Percentiles rank a stretch among this genome's conserved stretches.
phyloP scores from a whole-genome alignment of 2,888 invertebrate species.

The Notodonta dromedarius region DNA sequence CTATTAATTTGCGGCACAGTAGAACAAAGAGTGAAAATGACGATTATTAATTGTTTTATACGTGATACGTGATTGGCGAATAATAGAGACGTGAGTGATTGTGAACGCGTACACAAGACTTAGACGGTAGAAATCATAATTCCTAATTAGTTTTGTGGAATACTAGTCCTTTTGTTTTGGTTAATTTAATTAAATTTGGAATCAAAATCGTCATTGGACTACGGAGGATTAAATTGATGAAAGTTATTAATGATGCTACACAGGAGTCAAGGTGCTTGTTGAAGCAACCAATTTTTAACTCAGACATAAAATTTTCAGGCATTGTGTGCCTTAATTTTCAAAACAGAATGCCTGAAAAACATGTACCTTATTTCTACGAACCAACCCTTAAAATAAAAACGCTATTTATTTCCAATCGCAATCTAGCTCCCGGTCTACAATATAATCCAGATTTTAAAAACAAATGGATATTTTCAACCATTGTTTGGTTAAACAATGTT shows the following conservation, averaged over 20 bases:
- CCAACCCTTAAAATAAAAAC: too few relatives aligned
- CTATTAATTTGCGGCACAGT: conserved; percentile 46
- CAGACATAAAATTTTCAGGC: too few relatives aligned
- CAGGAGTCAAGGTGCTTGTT: too few relatives aligned
- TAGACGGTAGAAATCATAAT: neutral
- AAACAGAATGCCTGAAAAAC: too few relatives aligned
- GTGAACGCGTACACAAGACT: neutral
- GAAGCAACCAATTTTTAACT: too few relatives aligned
- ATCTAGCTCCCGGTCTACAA: conserved; percentile 44
- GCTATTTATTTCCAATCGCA: neutral
- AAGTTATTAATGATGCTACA: too few relatives aligned
- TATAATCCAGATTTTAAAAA: conserved; percentile 59
- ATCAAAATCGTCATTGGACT: neutral
- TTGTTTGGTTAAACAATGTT: conserved; percentile 44
- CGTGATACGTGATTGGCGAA: conserved; percentile 47
- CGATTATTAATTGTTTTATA: conserved; percentile 45
- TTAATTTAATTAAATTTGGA: neutral
- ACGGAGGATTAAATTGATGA: too few relatives aligned
- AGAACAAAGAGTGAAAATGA: conserved; percentile 43
- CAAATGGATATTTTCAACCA: conserved; percentile 34
- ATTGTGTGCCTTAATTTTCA: too few relatives aligned
- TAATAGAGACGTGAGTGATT: conserved; percentile 35
- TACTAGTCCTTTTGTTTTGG: too few relatives aligned
- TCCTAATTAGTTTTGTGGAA: neutral
- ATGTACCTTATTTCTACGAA: too few relatives aligned